These are phyloP conservation scores for Aplidium turbinatum DNA, from an alignment of 23 tunicate genomes.

Conservation along the genomic window DNA sequence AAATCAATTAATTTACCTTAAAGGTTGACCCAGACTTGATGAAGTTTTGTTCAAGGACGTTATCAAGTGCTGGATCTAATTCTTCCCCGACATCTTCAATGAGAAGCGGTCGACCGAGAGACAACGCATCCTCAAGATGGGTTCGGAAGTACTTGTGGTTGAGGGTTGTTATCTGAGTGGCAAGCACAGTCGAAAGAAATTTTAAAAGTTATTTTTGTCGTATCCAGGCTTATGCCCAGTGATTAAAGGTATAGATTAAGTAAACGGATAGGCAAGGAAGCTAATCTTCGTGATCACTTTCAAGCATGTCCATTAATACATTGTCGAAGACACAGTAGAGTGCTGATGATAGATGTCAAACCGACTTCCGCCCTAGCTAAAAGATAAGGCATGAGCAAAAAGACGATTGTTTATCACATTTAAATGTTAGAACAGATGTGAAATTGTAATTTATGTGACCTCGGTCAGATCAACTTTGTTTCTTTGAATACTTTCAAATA, in stretches of 20 bases:
- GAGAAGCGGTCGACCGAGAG: slow-evolving; percentile 93
- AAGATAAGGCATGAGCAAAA: too few species aligned
- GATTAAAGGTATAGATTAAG: too few species aligned
- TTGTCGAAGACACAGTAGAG: too few species aligned
- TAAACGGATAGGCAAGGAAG: too few species aligned
- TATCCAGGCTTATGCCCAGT: too few species aligned
- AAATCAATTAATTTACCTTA: slow-evolving; percentile 52
- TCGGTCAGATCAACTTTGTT: too few species aligned
- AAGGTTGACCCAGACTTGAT: slow-evolving; percentile 99
- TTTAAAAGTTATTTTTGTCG: neutral
- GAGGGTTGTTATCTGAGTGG: slow-evolving; percentile 65
- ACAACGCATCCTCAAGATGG: slow-evolving; percentile 94
- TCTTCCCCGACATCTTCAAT: slow-evolving; percentile 99
- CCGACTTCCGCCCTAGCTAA: too few species aligned
- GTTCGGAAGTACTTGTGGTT: slow-evolving; percentile 98
- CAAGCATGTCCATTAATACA: too few species aligned
- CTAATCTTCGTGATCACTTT: too few species aligned
- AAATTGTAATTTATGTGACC: neutral
- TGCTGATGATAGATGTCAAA: too few species aligned
- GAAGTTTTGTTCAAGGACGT: slow-evolving; percentile 96
- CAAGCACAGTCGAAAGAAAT: neutral
- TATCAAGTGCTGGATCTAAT: slow-evolving; percentile 96
- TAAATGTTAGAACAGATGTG: neutral
- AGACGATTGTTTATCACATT: too few species aligned
- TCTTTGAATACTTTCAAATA: too few species aligned